Evolutionary conservation across 2,113 vertebrate genomes (phyloP), one percentile per base, ranked within the genome.

Genomic region (Nothobranchius kuhntae): DNA sequence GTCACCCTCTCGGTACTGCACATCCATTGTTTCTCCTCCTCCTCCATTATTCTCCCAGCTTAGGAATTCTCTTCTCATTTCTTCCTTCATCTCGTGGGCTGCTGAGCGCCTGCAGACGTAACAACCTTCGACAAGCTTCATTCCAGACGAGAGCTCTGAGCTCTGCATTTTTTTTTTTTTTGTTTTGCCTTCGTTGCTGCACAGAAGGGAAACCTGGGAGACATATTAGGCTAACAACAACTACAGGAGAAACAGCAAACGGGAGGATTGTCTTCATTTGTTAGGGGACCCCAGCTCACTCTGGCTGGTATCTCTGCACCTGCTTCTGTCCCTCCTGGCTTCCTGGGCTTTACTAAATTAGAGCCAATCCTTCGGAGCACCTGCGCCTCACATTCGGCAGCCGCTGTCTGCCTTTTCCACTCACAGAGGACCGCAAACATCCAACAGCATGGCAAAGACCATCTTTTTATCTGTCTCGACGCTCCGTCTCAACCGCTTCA

Each of bases 201-300:
- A 2, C 65, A 53, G 50, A 63, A 35, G 52, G 73, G 58, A 63
- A 56, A 44, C 71, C 81, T 45, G 14, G 30, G 77, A 77, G 64
- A 84, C 66, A 83, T 82, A 87, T 88, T 84, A 82, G 52, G 57
- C 61, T 58, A 60, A 72, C 69, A 15, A 53, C 80, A 82, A 77
- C 86, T 81, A 85, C 75, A 77, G 72, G 40, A 40, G 65, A 66
- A 61, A 77, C 47, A 59, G 60, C 4, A 44, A 53, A 64, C 54
- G 68, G 80, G 73, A 77, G 78, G 80, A 76, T 67, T 71, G 50
- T 70, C 46, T 57, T 67, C 13, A 10, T 78, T 81, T 78, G 75
- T 12, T 35, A 21, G 66, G 54, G 59, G 71, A 63, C 80, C 81
- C 67, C 30, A 2, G 47, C 71, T 78, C 17, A 65, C 80, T 69